Evolutionary conservation across 2,113 vertebrate genomes (phyloP), one percentile per base, ranked within the genome.

Genomic region (Forbesichthys agassizii): DNA sequence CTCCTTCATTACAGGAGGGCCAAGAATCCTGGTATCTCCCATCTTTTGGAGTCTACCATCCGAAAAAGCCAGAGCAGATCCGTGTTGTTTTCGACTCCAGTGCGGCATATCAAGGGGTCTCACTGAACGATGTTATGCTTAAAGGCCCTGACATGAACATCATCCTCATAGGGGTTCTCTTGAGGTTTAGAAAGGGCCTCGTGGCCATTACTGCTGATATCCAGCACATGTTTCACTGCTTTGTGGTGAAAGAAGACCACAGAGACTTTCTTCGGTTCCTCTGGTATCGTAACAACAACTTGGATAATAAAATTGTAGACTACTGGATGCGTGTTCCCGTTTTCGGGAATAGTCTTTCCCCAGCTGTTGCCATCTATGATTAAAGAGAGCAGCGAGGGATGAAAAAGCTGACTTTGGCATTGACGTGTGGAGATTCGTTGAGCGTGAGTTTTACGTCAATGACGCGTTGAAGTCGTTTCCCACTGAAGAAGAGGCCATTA

Each of bases 401-500:
- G 66, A 33, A 59, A 16, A 49, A 49, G 12, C 52, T 46, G 47
- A 61, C 1, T 60, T 51, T 11, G 48, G 67, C 27, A 12, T 12
- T 51, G 57, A n/a, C 5, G 57, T 53, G 48, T 48, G 47, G 20
- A 4, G 52, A 20, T 69, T 69, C 48, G 51, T 61, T 33, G 11
- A 49, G 6, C 33, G 48, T 49, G 48, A 54, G 5, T 77, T 77
- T 9, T 72, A 71, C n/a, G 62, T 73, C 14, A 54, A 73, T 20
- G 52, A 73, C 53, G 70, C 59, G 3, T 33, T 71, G 0, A 56
- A 42, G 56, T 65, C 70, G 5, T 52, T 64, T 12, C 33, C 53
- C 13, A 46, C 33, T 0, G 18, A 42, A 33, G 27, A 36, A 9
- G 61, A 27, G 49, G 61, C 61, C 11, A 18, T 72, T 16, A 11